A percentile compares a stretch with the other conserved stretches of the same genome.
phyloP scores from a whole-genome alignment of 2,113 vertebrate species.

The Mugil cephalus region DNA sequence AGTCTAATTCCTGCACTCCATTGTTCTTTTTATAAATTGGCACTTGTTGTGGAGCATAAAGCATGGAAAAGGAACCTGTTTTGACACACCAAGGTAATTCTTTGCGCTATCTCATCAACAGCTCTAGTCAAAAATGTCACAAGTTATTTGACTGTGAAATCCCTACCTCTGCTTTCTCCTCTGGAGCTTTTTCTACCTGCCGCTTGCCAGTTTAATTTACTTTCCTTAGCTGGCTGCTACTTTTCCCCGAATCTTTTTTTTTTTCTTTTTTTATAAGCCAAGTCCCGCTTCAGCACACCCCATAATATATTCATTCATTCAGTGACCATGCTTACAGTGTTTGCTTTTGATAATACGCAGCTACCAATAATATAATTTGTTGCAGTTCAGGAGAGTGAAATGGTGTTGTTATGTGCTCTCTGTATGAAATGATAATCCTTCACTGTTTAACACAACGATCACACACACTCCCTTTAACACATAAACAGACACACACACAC shows the following conservation, averaged over 20 bases:
- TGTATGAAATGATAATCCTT: constrained; percentile 38
- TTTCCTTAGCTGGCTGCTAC: constrained; percentile 55
- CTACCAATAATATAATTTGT: constrained; percentile 50
- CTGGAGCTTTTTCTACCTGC: constrained; percentile 56
- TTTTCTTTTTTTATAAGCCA: neutral
- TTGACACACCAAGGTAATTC: constrained; percentile 74
- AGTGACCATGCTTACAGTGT: constrained; percentile 33
- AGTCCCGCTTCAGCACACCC: constrained; percentile 35
- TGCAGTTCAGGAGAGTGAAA: constrained; percentile 47
- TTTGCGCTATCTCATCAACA: constrained; percentile 74
- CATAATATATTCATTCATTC: constrained; percentile 67
- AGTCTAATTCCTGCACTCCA: constrained; percentile 59
- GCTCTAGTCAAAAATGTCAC: constrained; percentile 77
- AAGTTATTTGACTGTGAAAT: constrained; percentile 77
- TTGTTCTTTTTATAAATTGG: constrained; percentile 71
- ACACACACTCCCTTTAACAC: neutral
- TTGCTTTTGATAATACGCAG: constrained; percentile 47
- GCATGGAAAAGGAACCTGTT: constrained; percentile 53
- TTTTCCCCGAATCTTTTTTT: constrained; percentile 38
- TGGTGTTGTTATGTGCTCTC: constrained; percentile 42
- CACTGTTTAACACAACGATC: constrained; percentile 17
- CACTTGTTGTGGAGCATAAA: constrained; percentile 57
- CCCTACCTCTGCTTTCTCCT: constrained; percentile 56
- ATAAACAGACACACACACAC: constrained; percentile 15
- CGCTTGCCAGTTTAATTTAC: constrained; percentile 66